phyloP scores from a whole-genome alignment of 1,140 invertebrate species.

The Zaprionus davidi region DNA sequence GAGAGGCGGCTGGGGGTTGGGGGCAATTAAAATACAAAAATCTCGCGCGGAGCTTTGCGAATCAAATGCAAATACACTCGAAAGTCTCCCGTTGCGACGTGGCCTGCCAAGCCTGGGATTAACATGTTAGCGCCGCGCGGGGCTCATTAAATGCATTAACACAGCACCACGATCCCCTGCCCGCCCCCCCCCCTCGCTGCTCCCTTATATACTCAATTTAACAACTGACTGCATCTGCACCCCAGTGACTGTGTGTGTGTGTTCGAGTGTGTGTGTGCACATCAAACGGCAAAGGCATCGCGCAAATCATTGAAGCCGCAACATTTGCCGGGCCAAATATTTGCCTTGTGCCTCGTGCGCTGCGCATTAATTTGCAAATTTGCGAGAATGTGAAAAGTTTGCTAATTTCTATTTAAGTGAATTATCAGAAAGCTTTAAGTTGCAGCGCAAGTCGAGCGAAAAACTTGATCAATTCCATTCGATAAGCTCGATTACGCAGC shows the following conservation, averaged over 20 bases:
- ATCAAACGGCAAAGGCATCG: conserved; percentile 67
- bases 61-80: conserved; percentile 48
- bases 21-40: conserved; percentile 64
- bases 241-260: conserved; percentile 42
- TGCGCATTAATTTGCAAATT: not conserved
- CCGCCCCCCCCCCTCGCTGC: not conserved
- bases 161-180: not conserved
- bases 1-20: not conserved
- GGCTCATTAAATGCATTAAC: conserved; percentile 73
- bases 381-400: not conserved
- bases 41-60: not conserved
- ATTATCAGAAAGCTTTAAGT: not conserved
- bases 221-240: conserved; percentile 61
- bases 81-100: conserved; percentile 24
- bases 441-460: not conserved
- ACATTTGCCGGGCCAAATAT: conserved; percentile 12
- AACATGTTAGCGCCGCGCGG: conserved; percentile 74
- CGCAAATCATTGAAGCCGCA: conserved; percentile 27
- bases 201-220: conserved; percentile 23
- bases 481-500: not conserved
- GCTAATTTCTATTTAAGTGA: not conserved
- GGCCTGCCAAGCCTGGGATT: conserved; percentile 48
- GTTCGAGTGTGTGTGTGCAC: conserved; percentile 41
- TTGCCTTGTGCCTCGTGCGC: not conserved
- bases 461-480: not conserved